These are phyloP conservation scores for Pionites leucogaster DNA, from an alignment of 2,113 vertebrate species.

Conservation along the genomic window DNA sequence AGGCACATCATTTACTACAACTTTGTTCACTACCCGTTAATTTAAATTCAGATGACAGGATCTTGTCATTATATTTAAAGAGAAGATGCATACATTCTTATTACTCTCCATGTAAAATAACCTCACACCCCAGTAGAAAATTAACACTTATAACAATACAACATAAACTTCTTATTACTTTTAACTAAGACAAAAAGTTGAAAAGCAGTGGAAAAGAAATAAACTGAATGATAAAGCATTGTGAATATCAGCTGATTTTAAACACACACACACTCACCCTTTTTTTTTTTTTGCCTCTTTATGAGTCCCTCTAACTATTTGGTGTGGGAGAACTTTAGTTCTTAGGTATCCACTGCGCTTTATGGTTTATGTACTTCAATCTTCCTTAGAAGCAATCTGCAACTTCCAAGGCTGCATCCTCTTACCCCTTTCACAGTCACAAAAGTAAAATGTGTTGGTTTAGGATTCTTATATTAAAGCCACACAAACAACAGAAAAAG, in stretches of 20 bases:
- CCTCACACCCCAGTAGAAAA: neutral
- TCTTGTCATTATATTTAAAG: neutral
- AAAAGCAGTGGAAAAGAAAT: neutral
- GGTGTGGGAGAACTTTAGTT: neutral
- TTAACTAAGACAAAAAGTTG: neutral
- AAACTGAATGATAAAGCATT: neutral
- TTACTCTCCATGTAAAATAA: neutral
- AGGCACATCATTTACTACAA: neutral
- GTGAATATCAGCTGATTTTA: neutral
- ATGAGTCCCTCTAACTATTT: neutral
- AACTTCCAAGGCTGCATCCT: neutral
- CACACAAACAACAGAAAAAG: neutral
- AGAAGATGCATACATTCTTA: neutral
- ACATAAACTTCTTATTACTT: neutral
- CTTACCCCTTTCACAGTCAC: neutral
- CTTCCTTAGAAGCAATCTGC: neutral
- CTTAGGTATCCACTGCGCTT: neutral
- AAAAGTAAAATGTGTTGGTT: neutral
- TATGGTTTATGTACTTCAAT: neutral
- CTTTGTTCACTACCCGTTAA: neutral
- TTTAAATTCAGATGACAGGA: neutral
- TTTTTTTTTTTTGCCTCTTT: neutral
- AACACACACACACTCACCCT: neutral
- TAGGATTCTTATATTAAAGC: neutral
- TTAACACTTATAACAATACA: neutral